These are phyloP conservation scores for Balanococcus diminutus DNA, from an alignment of 2,888 invertebrate genomes.

Conservation along the genomic window DNA sequence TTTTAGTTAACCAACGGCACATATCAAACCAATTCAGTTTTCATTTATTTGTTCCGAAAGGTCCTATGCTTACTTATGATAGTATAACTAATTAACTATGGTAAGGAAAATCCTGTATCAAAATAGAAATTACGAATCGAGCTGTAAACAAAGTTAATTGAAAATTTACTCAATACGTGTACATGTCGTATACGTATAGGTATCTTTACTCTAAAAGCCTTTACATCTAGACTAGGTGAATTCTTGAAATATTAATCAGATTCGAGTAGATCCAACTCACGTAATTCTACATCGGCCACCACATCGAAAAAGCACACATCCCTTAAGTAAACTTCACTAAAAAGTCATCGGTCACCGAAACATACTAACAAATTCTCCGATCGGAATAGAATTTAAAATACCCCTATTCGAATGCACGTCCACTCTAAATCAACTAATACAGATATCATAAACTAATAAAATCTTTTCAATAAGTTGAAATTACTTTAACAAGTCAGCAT, in stretches of 20 bases:
- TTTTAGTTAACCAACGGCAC: too few relatives aligned
- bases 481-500: constrained; percentile 7
- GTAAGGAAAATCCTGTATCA: neutral
- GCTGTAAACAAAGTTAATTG: neutral
- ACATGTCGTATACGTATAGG: neutral
- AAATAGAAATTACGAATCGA: neutral
- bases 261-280: neutral
- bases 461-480: neutral
- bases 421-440: neutral
- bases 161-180: neutral
- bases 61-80: too few relatives aligned
- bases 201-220: neutral
- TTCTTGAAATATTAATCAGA: constrained; percentile 22
- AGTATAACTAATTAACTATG: too few relatives aligned
- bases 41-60: too few relatives aligned
- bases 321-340: neutral
- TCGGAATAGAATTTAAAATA: constrained; percentile 5
- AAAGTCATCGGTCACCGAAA: neutral
- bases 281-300: neutral
- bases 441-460: neutral
- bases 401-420: too few relatives aligned
- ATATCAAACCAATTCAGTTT: too few relatives aligned
- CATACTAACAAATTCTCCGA: neutral
- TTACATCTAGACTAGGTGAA: neutral
- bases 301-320: neutral